These are phyloP conservation scores for Steatornis caripensis DNA, from an alignment of 2,113 vertebrate genomes.

Conservation along the genomic window DNA sequence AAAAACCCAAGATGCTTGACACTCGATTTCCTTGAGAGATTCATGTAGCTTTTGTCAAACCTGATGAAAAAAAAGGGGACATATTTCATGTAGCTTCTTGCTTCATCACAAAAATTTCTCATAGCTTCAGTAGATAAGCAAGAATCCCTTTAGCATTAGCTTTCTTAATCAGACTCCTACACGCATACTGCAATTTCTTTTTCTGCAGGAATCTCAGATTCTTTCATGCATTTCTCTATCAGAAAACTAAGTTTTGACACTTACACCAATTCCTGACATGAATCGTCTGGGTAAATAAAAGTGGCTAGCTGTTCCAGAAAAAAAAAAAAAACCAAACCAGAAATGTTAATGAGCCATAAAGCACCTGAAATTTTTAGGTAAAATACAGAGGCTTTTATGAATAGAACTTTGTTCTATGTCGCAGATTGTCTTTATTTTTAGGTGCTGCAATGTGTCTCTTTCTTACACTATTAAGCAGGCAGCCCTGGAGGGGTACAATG, in stretches of 20 bases:
- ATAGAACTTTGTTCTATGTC: not conserved
- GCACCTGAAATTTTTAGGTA: not conserved
- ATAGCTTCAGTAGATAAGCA: not conserved
- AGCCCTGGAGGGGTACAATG: not conserved
- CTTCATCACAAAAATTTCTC: not conserved
- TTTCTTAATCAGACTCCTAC: not conserved
- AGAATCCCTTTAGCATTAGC: not conserved
- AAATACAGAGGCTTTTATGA: not conserved
- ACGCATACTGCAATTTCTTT: not conserved
- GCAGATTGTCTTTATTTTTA: not conserved
- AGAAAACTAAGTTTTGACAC: slow-evolving; percentile 1
- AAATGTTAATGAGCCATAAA: not conserved
- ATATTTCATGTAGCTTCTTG: not conserved
- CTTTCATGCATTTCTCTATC: not conserved
- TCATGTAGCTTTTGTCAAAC: not conserved
- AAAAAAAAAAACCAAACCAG: not conserved
- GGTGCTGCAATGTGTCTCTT: not conserved
- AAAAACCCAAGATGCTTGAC: not conserved
- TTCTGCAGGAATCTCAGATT: not conserved
- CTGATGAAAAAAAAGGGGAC: not conserved
- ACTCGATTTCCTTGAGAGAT: not conserved
- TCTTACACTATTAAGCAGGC: not conserved
- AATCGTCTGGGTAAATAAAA: not conserved
- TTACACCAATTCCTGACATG: not conserved
- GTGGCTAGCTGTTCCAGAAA: not conserved